Conservation (phyloP, 2,888 invertebrate genomes). For the Rhabditoides inermis region DNA sequence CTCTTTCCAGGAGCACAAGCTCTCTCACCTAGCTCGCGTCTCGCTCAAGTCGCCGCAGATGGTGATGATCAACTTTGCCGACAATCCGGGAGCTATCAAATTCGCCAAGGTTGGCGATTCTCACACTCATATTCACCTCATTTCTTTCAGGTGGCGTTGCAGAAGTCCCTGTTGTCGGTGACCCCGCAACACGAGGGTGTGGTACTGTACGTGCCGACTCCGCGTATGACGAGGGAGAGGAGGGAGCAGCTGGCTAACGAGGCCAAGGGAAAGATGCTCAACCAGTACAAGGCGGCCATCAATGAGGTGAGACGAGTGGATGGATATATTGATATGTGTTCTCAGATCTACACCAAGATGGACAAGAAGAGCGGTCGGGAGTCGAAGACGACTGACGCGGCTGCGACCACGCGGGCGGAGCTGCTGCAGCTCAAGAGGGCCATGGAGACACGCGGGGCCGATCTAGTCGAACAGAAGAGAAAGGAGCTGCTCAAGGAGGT, state of each 20-base stretch:
- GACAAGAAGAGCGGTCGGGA: conserved; percentile 62
- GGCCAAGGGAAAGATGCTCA: conserved; percentile 63
- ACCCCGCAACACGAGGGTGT: conserved; percentile 45
- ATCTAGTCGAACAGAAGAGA: conserved; percentile 20
- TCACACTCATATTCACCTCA: too few species aligned
- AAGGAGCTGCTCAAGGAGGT: conserved; percentile 29
- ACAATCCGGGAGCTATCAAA: conserved; percentile 41
- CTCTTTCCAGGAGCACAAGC: conserved; percentile 23
- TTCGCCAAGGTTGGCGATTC: conserved; percentile 31
- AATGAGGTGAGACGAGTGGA: conserved; percentile 35
- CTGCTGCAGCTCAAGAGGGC: conserved; percentile 23
- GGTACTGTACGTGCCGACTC: conserved; percentile 36
- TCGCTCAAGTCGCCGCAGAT: conserved; percentile 35
- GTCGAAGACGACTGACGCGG: conserved; percentile 53
- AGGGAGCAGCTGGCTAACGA: conserved; percentile 77
- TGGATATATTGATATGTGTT: neutral
- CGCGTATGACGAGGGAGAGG: conserved; percentile 79
- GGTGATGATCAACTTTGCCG: conserved; percentile 43
- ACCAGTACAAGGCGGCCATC: conserved; percentile 40
- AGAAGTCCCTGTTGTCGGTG: conserved; percentile 33
- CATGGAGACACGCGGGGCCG: conserved; percentile 19
- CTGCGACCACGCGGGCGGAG: conserved; percentile 17
- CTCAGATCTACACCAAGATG: conserved; percentile 57
- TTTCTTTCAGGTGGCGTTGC: conserved; percentile 2
- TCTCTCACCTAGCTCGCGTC: conserved; percentile 35